Base-by-base conservation (phyloP, 37 sponge, comb jelly and placozoan species). In the Mnemiopsis leidyi region DNA sequence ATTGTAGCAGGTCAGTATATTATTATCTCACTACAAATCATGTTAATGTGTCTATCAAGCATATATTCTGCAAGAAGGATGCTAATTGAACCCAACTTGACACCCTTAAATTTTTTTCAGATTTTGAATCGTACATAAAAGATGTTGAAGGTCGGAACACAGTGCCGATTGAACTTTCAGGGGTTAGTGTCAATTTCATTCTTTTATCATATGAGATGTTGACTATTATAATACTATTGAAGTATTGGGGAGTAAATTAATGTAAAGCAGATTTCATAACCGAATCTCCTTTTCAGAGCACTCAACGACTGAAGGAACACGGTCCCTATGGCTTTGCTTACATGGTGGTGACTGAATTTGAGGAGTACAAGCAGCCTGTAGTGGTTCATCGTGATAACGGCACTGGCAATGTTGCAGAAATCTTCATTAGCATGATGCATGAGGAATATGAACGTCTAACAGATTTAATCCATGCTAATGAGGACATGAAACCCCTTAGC, bases 261-360 rank as follows among this genome's bases (percentile, higher is more conserved):
- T n/a, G n/a, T n/a, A n/a, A n/a, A n/a, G n/a, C n/a, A n/a, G n/a
- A n/a, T n/a, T n/a, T n/a, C n/a, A 48, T 48, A 13, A 48, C 5
- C 61, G 75, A 71, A 71, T 29, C 30, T 2, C n/a, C 3, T 29
- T 29, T 71, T 71, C 25, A 29, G 75, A 25, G 75, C 5, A n/a
- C 75, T 71, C 30, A 71, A n/a, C 75, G 75, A 71, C 13, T 48
- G 61, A 48, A 48, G 61, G 75, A 71, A 28, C 75, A 71, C 75
- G 20, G 30, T 29, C 75, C 75, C 7, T 71, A 25, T 25, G 75
- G 75, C 25, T 71, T 29, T 28, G 75, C 75, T 23, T 71, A 71
- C 30, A n/a, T 23, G 75, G 30, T 71, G 75, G 75, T 71, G 30
- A 29, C 75, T 28, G 30, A 71, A n/a, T 29, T 71, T 28, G 75